Conservation (phyloP, 2,888 invertebrate genomes). For the Agrotis ipsilon region DNA sequence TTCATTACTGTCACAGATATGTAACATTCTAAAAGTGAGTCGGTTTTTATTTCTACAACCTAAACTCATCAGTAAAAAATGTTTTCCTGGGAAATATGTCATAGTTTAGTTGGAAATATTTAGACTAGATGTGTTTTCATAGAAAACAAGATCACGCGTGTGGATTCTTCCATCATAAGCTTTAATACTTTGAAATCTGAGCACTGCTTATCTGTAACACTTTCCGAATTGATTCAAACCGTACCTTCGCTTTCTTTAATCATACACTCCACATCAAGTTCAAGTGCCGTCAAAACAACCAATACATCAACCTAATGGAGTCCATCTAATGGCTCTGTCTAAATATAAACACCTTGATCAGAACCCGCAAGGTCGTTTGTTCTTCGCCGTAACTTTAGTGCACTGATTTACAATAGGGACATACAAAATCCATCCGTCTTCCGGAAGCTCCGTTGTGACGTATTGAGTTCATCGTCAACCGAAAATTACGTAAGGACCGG, state of each 20-base stretch:
- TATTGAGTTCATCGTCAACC: conserved; percentile 88
- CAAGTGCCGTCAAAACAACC: conserved; percentile 71
- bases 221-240: conserved; percentile 53
- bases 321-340: conserved; percentile 69
- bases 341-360: conserved; percentile 69
- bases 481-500: conserved; percentile 87
- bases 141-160: conserved; percentile 68
- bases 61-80: conserved; percentile 50
- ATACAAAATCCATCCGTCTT: conserved; percentile 81
- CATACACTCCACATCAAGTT: conserved; percentile 61
- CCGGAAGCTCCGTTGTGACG: conserved; percentile 87
- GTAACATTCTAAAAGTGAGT: conserved; percentile 41
- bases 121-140: conserved; percentile 41
- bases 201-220: conserved; percentile 60
- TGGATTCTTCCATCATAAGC: conserved; percentile 58
- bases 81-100: conserved; percentile 64
- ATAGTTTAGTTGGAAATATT: conserved; percentile 46
- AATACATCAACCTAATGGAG: conserved; percentile 70
- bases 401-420: conserved; percentile 76
- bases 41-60: conserved; percentile 46
- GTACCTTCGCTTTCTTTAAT: conserved; percentile 62
- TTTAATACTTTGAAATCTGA: conserved; percentile 70
- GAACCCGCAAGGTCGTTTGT: conserved; percentile 74
- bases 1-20: conserved; percentile 28
- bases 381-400: conserved; percentile 73